Evolutionary conservation across 2,888 invertebrate species (phyloP), one percentile per base, ranked within the genome.

Genomic region (Myathropa florea): DNA sequence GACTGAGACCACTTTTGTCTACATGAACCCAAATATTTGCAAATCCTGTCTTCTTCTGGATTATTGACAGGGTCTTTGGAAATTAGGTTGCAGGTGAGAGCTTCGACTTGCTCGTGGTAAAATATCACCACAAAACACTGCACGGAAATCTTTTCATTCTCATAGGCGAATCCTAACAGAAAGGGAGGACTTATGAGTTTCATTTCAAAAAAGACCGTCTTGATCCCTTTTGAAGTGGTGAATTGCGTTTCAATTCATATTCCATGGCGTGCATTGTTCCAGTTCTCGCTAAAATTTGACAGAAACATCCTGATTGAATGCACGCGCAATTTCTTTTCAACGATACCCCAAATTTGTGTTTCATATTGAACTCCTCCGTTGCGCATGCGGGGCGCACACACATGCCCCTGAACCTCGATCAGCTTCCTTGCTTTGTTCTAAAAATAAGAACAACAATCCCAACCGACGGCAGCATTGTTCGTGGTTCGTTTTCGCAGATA

Each of bases 401-500:
- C 18, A 46, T 46, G 46, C 39, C 39, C 39, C 39, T 39, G 1
- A 39, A n/a, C 4, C 39, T n/a, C n/a, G 39, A 39, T 39, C 39
- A n/a, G 39, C 18, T 46, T 18, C 57, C 1, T 57, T 18, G 24
- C 30, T 53, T 78, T 78, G 71, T 79, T 79, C 73, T 73, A 60
- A 67, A 55, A 67, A 61, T 73, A 63, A 24, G 12, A 60, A 60
- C 73, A 57, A 33, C 79, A 65, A 59, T 60, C 30, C 65, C 61
- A n/a, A 36, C 55, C 57, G 55, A 18, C 46, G 33, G 23, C 36
- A 4, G 30, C 26, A 61, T 72, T 80, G 73, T 73, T 79, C 65
- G 71, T 10, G 14, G 4, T 12, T 24, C 57, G 4, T 64, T 71
- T 78, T 71, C 30, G 78, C 78, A 71, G 78, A 78, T 14, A 57